Percentiles rank a stretch among this genome's conserved stretches.
These are phyloP conservation scores for Neomorphus geoffroyi DNA, from an alignment of 2,797 vertebrate genomes.

Conservation along the genomic window DNA sequence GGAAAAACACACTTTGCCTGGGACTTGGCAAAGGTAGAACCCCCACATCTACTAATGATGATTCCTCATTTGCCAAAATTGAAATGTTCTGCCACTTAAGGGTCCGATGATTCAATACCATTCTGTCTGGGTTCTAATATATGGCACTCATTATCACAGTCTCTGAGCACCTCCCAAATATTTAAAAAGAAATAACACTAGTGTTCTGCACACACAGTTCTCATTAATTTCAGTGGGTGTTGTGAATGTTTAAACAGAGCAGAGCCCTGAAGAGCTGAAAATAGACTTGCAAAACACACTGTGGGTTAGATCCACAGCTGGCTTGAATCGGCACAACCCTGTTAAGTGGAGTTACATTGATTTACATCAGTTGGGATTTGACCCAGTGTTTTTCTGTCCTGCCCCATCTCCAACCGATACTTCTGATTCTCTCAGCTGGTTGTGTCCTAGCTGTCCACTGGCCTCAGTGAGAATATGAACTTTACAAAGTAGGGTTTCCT, in stretches of 20 bases:
- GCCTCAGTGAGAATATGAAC: not conserved
- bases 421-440: not conserved
- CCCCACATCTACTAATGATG: slow-evolving; percentile 55
- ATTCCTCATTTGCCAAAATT: slow-evolving; percentile 57
- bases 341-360: not conserved
- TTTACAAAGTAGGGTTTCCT: not conserved
- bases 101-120: slow-evolving; percentile 53
- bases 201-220: slow-evolving; percentile 44
- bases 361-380: not conserved
- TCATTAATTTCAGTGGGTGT: slow-evolving; percentile 51
- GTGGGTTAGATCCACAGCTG: slow-evolving; percentile 30
- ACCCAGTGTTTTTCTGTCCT: not conserved
- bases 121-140: slow-evolving; percentile 52
- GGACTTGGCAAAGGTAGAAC: slow-evolving; percentile 53
- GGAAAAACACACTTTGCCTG: slow-evolving; percentile 61
- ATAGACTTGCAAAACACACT: slow-evolving; percentile 56
- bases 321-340: slow-evolving; percentile 7
- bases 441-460: not conserved
- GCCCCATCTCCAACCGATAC: not conserved
- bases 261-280: slow-evolving; percentile 49
- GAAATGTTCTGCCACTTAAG: slow-evolving; percentile 39
- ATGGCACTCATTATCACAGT: slow-evolving; percentile 41
- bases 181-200: slow-evolving; percentile 52
- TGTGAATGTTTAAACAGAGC: slow-evolving; percentile 47
- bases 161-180: slow-evolving; percentile 49